Conservation (phyloP, 1,140 invertebrate species). For the Hirudo medicinalis region DNA sequence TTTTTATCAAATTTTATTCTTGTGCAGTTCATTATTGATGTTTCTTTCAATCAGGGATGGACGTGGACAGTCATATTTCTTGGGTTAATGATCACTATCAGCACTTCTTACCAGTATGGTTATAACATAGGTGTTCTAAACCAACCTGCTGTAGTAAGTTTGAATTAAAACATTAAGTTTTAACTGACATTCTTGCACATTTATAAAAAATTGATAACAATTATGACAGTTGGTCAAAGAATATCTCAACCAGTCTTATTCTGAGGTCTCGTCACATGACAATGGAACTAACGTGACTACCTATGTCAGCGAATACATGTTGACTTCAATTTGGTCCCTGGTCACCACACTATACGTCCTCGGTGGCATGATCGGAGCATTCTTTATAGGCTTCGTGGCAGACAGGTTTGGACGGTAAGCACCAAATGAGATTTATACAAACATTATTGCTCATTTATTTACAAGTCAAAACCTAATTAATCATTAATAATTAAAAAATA, state of each 20-base stretch:
- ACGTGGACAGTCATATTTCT: slow-evolving; percentile 3
- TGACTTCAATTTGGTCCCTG: slow-evolving; percentile 45
- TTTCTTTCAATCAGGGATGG: slow-evolving; percentile 6
- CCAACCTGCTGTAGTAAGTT: slow-evolving; percentile 59
- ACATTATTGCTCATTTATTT: too few species aligned
- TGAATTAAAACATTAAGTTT: neutral
- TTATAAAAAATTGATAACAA: neutral
- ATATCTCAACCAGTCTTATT: neutral
- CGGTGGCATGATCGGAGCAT: slow-evolving; percentile 78
- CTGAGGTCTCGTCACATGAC: neutral
- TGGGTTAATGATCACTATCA: slow-evolving; percentile 32
- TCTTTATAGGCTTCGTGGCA: slow-evolving; percentile 59
- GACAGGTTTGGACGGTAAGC: slow-evolving; percentile 60
- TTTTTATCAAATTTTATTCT: too few species aligned
- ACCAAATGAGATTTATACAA: too few species aligned
- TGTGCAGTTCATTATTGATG: neutral
- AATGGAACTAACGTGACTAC: neutral
- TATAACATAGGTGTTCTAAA: slow-evolving; percentile 90
- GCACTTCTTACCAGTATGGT: slow-evolving; percentile 87
- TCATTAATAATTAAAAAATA: too few species aligned
- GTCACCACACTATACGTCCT: slow-evolving; percentile 73
- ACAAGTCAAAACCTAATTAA: too few species aligned
- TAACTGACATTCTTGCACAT: neutral
- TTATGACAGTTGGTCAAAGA: slow-evolving; percentile 3
- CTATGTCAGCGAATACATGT: neutral